Evolutionary conservation across 2,888 invertebrate species (phyloP), one percentile per base, ranked within the genome.

Genomic region (Empis stercorea): DNA sequence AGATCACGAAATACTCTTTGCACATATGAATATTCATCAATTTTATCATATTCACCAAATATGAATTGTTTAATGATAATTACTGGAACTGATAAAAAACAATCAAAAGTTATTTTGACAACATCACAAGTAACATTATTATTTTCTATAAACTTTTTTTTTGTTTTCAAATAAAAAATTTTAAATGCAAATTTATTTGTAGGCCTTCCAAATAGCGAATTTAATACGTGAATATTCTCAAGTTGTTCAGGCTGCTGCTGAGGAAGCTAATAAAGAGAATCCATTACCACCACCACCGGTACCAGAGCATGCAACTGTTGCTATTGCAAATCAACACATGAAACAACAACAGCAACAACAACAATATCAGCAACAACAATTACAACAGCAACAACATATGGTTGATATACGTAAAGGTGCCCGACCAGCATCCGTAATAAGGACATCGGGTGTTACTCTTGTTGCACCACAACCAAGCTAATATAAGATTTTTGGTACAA

Each of bases 121-220:
- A 94, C 94, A 9, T 87, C 89, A 54, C 87, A 88, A 81, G 88
- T 86, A 70, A 15, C 6, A 16, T 6, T 37, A 16, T 37, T 10
- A 37, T 15, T 11, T 14, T 14, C n/a, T 2, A 38, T 16, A n/a
- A n/a, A n/a, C 17, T n/a, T 10, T 2, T 34, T 16, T 3, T 30
- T 1, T 34, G 6, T 15, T 1, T 2, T 11, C 47, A 20, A 11
- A 39, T 10, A 39, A 3, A 17, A 4, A 20, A 5, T 17, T 17
- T 20, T 16, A 13, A 15, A 5, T 16, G 4, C 14, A 11, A 27
- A 27, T 15, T 41, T 27, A 39, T 20, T 55, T 57, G 6, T 71
- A 93, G 85, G 92, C 92, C 50, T 87, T 88, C 72, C 92, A 93
- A 73, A 92, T 93, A 63, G 88, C 91, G 48, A 89, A 88, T 48